Evolutionary conservation across 2,888 invertebrate genomes (phyloP), one percentile per base, ranked within the genome.

Genomic region (Drosophila melanosoma): DNA sequence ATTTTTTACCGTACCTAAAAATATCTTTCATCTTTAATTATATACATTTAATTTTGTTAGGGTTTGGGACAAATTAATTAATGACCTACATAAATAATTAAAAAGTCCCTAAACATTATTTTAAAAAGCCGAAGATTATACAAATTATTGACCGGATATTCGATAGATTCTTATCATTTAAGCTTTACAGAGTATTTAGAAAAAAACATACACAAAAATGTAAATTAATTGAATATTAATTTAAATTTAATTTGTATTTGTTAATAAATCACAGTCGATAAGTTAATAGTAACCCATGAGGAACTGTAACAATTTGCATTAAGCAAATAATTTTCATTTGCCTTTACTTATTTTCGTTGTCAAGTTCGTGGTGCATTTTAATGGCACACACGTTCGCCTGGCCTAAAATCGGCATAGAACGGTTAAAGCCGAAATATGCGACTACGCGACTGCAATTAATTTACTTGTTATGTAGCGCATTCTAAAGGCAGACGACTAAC

Each of bases 371-470:
- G 67, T 80, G 81, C 82, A 71, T 87, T 87, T 87, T 74, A 84
- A 89, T 89, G 71, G 85, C 79, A 74, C 79, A 78, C 64, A 76
- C 72, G 67, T 71, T 82, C 72, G 82, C 82, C 82, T 69, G 40
- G 38, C 56, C 56, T 38, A 74, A 85, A 86, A 83, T 71, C 60
- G 75, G 76, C 71, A 59, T 69, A 88, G 79, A 86, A 86, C 66
- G 59, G 79, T 79, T 74, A 54, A 76, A 61, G 72, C 74, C 77
- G 61, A 77, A 83, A 85, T 58, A 74, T 69, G 69, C 84, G 83
- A 79, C 82, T 87, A 79, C 84, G 89, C 87, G 87, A 81, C 81
- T 90, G 86, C 90, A 90, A 90, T 87, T 86, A 88, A 90, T 86
- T 88, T 79, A 69, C 79, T 59, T 71, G 67, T 67, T 87, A 72